A percentile compares a stretch with the other conserved stretches of the same genome.
Evolutionary conservation across 2,888 invertebrate genomes (phyloP).

Genomic region (Cosmia pyralina): DNA sequence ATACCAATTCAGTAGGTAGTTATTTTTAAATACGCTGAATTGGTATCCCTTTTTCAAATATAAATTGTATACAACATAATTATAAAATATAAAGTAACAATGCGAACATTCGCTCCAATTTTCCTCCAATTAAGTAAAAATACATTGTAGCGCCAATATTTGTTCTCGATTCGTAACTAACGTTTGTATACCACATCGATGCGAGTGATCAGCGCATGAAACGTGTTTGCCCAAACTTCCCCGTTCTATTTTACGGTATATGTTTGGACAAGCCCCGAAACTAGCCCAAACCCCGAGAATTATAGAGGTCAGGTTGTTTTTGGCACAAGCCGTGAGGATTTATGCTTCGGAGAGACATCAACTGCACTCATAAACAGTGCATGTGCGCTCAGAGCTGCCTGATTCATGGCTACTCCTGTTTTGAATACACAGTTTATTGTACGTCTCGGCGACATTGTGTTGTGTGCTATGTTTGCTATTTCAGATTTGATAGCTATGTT

Average conservation of each 20-base stretch:
- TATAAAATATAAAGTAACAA: constrained; percentile 19
- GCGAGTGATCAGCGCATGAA: constrained; percentile 71
- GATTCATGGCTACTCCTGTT: constrained; percentile 79
- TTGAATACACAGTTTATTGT: constrained; percentile 79
- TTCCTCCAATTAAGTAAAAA: constrained; percentile 41
- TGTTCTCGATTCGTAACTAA: constrained; percentile 55
- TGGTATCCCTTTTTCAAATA: constrained; percentile 4
- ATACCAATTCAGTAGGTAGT: too few relatives aligned
- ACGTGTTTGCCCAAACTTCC: constrained; percentile 75
- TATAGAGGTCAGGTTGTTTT: constrained; percentile 80
- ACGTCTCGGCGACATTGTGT: constrained; percentile 66
- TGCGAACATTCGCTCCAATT: constrained; percentile 18
- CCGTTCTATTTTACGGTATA: constrained; percentile 71
- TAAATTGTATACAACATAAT: constrained; percentile 5
- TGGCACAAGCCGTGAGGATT: constrained; percentile 82
- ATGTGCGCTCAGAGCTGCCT: constrained; percentile 76
- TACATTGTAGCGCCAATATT: constrained; percentile 43
- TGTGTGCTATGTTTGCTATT: constrained; percentile 57
- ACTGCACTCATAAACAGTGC: constrained; percentile 87
- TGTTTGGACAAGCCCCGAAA: constrained; percentile 74
- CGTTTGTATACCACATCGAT: constrained; percentile 66
- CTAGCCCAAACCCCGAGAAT: constrained; percentile 72
- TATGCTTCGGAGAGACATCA: constrained; percentile 83
- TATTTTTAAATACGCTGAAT: neutral
- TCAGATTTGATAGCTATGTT: constrained; percentile 41